These are phyloP conservation scores for Antheraea yamamai DNA, from an alignment of 2,888 invertebrate genomes.

Conservation along the genomic window DNA sequence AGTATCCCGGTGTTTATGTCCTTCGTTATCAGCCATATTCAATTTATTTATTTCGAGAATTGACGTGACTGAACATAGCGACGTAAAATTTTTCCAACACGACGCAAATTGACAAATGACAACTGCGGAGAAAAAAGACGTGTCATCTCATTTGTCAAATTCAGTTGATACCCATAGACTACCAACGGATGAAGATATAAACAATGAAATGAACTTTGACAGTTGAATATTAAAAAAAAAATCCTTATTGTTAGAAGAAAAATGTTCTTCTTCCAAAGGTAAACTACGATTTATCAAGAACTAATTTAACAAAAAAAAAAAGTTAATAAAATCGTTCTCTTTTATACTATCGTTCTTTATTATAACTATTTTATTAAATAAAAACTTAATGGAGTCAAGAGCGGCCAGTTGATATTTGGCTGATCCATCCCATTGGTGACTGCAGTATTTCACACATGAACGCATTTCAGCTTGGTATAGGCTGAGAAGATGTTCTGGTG, in stretches of 20 bases:
- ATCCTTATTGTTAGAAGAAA: background rate
- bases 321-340: too few relatives aligned
- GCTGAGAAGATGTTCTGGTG: too few relatives aligned
- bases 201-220: too few relatives aligned
- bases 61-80: constrained; percentile 80
- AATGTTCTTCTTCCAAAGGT: background rate
- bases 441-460: too few relatives aligned
- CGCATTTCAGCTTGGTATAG: too few relatives aligned
- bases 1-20: constrained; percentile 76
- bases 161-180: constrained; percentile 16
- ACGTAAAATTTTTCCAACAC: constrained; percentile 77
- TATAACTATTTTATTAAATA: too few relatives aligned
- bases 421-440: too few relatives aligned
- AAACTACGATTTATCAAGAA: too few relatives aligned
- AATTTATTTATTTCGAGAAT: constrained; percentile 78
- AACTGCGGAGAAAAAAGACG: constrained; percentile 60
- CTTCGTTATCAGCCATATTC: constrained; percentile 79
- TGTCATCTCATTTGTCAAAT: constrained; percentile 59
- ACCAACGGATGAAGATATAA: background rate
- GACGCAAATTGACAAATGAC: constrained; percentile 74
- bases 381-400: too few relatives aligned
- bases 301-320: too few relatives aligned
- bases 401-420: too few relatives aligned
- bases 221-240: background rate
- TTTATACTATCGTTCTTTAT: too few relatives aligned